Percentiles rank a stretch among this genome's conserved stretches.
phyloP scores from a whole-genome alignment of 2,113 vertebrate genomes.

The Phaethon lepturus region DNA sequence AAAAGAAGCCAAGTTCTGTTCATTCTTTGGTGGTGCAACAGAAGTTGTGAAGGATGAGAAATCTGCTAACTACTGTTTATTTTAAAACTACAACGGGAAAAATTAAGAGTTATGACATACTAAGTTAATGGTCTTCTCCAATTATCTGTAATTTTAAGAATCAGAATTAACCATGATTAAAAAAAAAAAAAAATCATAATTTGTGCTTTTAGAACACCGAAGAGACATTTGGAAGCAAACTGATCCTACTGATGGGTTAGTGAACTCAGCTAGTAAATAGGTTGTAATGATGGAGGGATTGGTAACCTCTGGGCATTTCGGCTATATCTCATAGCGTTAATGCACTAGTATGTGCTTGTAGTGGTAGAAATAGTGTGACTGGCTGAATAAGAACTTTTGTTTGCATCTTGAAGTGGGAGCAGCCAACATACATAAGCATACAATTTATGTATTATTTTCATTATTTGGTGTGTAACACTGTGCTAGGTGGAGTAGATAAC shows the following conservation, averaged over 20 bases:
- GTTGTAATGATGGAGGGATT: not conserved
- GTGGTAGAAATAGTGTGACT: not conserved
- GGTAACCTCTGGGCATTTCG: not conserved
- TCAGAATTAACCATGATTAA: not conserved
- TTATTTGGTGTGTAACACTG: not conserved
- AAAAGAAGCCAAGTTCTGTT: not conserved
- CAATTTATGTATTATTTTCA: not conserved
- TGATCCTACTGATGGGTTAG: not conserved
- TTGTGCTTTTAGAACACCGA: not conserved
- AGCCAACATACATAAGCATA: not conserved
- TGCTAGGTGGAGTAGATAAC: not conserved
- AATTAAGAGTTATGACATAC: rapidly evolving
- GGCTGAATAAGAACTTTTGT: not conserved
- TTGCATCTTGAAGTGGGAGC: not conserved
- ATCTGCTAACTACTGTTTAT: not conserved
- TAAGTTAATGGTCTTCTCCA: not conserved
- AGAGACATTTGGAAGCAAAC: not conserved
- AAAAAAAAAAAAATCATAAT: not conserved
- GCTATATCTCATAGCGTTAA: not conserved
- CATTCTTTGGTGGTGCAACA: not conserved
- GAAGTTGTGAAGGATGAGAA: not conserved
- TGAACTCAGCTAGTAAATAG: not conserved
- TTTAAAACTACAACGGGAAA: not conserved
- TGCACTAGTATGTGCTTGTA: not conserved
- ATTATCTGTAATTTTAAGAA: not conserved